Conservation (phyloP, 2,797 vertebrate species). For the Threskiornis aethiopicus region DNA sequence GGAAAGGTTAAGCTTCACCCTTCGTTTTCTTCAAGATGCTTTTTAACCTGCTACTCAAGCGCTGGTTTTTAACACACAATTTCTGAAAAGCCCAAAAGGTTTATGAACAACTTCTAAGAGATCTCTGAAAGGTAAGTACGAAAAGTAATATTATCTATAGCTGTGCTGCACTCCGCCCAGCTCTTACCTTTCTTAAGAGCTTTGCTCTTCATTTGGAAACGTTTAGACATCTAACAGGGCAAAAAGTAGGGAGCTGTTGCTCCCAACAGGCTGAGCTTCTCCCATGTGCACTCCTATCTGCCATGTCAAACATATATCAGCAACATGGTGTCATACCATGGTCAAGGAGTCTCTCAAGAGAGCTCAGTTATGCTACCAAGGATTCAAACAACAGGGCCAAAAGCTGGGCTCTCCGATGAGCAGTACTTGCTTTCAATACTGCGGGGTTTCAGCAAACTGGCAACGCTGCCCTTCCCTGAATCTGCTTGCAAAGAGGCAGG, state of each 20-base stretch:
- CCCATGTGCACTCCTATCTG: not conserved
- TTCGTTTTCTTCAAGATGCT: not conserved
- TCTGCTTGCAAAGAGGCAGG: not conserved
- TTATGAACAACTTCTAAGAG: not conserved
- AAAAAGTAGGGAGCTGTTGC: not conserved
- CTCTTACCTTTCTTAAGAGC: not conserved
- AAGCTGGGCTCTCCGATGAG: fast-evolving
- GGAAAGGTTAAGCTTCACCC: not conserved
- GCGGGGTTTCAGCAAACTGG: not conserved
- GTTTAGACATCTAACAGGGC: not conserved
- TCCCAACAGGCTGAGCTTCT: not conserved
- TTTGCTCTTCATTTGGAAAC: not conserved
- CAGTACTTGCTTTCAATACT: not conserved
- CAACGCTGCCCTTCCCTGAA: not conserved
- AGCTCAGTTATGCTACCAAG: not conserved
- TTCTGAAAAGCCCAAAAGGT: not conserved
- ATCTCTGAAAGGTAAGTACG: not conserved
- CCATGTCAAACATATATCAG: not conserved
- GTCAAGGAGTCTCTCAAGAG: not conserved
- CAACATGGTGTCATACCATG: not conserved
- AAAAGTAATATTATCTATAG: not conserved
- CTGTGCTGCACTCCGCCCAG: not conserved
- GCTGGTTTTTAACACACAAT: fast-evolving
- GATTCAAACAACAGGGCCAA: not conserved
- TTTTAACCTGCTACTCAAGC: not conserved